Conservation (phyloP, 1,140 invertebrate genomes). For the Drosophila baimaii region DNA sequence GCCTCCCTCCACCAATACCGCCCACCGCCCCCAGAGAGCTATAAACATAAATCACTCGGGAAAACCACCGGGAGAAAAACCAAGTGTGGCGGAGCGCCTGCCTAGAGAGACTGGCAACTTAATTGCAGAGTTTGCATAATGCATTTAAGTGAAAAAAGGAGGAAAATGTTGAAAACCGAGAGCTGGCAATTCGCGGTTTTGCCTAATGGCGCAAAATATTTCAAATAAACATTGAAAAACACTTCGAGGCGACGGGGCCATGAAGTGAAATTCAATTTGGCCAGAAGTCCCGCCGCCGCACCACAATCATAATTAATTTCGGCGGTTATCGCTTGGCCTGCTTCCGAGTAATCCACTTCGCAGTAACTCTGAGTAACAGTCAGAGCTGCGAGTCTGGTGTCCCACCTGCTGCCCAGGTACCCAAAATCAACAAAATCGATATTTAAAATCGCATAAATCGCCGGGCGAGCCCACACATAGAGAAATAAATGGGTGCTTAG, state of each 20-base stretch:
- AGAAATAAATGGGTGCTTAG: constrained; percentile 20
- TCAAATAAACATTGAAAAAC: constrained; percentile 82
- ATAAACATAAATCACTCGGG: constrained; percentile 67
- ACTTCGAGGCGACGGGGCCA: constrained; percentile 63
- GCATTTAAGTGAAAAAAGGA: constrained; percentile 69
- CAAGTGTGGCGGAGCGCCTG: constrained; percentile 9
- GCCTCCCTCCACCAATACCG: constrained; percentile 16
- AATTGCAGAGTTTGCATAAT: constrained; percentile 82
- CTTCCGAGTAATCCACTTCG: constrained; percentile 54
- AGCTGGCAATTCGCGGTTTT: constrained; percentile 49
- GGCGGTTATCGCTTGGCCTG: constrained; percentile 57
- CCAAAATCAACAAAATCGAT: constrained; percentile 82
- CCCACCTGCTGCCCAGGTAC: constrained; percentile 56
- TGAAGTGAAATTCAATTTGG: constrained; percentile 72
- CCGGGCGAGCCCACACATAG: constrained; percentile 45
- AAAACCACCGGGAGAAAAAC: constrained; percentile 28
- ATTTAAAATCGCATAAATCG: constrained; percentile 83
- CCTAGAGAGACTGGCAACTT: constrained; percentile 61
- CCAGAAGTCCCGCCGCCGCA: constrained; percentile 25
- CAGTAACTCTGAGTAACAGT: constrained; percentile 26
- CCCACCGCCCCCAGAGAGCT: constrained; percentile 47
- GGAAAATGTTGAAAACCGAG: constrained; percentile 49
- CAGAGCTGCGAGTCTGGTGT: constrained; percentile 13
- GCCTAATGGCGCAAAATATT: constrained; percentile 79
- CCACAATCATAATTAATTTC: constrained; percentile 82